These are phyloP conservation scores for Chrysina gloriosa DNA, from an alignment of 2,888 invertebrate genomes.

Conservation along the genomic window DNA sequence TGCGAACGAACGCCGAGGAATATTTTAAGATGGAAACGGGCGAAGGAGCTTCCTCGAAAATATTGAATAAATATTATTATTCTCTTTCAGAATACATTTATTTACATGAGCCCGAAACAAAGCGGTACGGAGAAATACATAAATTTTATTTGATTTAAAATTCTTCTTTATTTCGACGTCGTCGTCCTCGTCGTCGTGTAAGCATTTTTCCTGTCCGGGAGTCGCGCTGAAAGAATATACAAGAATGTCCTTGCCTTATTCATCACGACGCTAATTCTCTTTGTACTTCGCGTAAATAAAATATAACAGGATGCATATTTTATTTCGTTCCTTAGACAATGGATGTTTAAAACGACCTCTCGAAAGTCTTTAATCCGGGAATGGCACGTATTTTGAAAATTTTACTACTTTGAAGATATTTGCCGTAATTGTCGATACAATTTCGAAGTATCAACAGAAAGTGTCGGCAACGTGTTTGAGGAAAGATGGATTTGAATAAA, in stretches of 20 bases:
- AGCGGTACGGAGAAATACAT: slow-evolving; percentile 9
- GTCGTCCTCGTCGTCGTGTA: background rate
- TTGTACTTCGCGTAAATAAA: background rate
- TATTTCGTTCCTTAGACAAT: too few relatives aligned
- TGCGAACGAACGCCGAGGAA: slow-evolving; percentile 12
- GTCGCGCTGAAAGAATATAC: background rate
- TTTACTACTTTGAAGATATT: too few relatives aligned
- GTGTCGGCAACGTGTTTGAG: too few relatives aligned
- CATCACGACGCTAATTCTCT: background rate
- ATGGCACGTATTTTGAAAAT: too few relatives aligned
- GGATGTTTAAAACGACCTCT: too few relatives aligned
- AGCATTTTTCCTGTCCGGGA: background rate
- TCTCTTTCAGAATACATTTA: slow-evolving; percentile 31
- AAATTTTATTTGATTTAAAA: slow-evolving; percentile 32
- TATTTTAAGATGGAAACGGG: slow-evolving; percentile 15
- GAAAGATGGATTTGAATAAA: too few relatives aligned
- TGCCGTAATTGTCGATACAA: too few relatives aligned
- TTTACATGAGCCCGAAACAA: slow-evolving; percentile 25
- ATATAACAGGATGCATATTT: background rate
- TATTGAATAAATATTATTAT: slow-evolving; percentile 36
- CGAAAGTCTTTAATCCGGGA: too few relatives aligned
- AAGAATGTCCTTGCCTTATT: background rate
- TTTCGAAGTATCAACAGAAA: too few relatives aligned
- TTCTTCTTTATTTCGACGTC: slow-evolving; percentile 14
- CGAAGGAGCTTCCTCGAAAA: slow-evolving; percentile 14